These are phyloP conservation scores for Vombatus ursinus DNA, from an alignment of 2,113 vertebrate species.

Conservation along the genomic window DNA sequence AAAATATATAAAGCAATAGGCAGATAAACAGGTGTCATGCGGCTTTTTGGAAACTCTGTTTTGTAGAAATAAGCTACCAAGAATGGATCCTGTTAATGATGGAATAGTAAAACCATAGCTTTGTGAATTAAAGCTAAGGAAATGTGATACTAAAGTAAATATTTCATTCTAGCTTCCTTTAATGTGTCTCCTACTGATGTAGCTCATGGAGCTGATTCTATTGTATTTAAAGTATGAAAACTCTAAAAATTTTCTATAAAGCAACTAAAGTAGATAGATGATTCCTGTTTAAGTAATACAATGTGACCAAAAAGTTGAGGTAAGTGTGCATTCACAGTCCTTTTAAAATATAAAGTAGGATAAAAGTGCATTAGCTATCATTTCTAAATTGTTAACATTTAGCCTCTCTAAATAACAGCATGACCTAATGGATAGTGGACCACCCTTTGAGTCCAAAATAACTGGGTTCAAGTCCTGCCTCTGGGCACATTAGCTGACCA, in stretches of 20 bases:
- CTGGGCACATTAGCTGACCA: not conserved
- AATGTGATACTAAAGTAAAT: rapidly evolving
- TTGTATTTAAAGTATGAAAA: not conserved
- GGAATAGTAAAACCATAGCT: not conserved
- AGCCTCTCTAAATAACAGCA: not conserved
- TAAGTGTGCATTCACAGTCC: not conserved
- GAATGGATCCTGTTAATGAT: rapidly evolving
- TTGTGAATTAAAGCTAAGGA: not conserved
- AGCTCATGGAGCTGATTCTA: not conserved
- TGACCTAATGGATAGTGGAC: not conserved
- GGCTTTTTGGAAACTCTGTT: not conserved
- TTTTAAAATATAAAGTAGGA: not conserved
- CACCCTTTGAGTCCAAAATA: not conserved
- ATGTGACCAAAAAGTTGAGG: not conserved
- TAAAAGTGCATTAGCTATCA: not conserved
- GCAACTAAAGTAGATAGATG: not conserved
- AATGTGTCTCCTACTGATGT: not conserved
- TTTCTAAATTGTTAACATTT: not conserved
- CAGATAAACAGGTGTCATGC: not conserved
- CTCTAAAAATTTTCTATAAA: not conserved
- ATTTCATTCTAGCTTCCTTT: not conserved
- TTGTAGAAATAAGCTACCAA: not conserved
- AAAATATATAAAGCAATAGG: not conserved
- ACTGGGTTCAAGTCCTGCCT: not conserved
- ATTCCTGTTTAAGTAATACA: not conserved